phyloP scores from a whole-genome alignment of 2,888 invertebrate genomes.

The Helobdella robusta region DNA sequence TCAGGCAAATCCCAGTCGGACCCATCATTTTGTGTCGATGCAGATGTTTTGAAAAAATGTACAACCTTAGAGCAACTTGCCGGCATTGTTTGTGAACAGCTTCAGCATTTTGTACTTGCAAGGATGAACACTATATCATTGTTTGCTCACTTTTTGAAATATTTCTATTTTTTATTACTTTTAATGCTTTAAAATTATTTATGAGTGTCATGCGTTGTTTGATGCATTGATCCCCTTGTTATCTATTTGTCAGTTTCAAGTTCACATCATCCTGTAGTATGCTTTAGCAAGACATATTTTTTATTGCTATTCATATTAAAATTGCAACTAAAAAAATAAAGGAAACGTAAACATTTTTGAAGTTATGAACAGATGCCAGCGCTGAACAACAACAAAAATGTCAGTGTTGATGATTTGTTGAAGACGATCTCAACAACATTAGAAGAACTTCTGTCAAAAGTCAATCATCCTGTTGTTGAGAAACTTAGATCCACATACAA shows the following conservation, averaged over 20 bases:
- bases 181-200: neutral
- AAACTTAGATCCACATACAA: conserved; percentile 1
- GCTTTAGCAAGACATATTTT: no score
- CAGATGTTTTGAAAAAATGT: no score
- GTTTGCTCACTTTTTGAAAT: neutral
- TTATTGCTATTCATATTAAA: neutral
- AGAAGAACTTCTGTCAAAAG: conserved; percentile 2
- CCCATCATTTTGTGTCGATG: no score
- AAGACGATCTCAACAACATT: conserved; percentile 1
- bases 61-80: conserved; percentile 2
- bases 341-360: no score
- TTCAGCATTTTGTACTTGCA: conserved; percentile 12
- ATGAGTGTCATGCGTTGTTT: neutral
- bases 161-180: neutral
- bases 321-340: neutral
- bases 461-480: conserved; percentile 1
- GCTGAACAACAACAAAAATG: conserved; percentile 8
- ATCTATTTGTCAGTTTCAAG: no score
- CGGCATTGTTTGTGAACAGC: conserved; percentile 8
- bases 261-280: no score
- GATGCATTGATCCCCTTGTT: neutral
- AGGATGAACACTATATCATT: conserved; percentile 11
- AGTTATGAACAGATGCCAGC: conserved; percentile 15
- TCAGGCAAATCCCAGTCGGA: no score
- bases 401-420: conserved; percentile 10